phyloP scores from a whole-genome alignment of 2,888 invertebrate species.

The Caenorhabditis imperialis region DNA sequence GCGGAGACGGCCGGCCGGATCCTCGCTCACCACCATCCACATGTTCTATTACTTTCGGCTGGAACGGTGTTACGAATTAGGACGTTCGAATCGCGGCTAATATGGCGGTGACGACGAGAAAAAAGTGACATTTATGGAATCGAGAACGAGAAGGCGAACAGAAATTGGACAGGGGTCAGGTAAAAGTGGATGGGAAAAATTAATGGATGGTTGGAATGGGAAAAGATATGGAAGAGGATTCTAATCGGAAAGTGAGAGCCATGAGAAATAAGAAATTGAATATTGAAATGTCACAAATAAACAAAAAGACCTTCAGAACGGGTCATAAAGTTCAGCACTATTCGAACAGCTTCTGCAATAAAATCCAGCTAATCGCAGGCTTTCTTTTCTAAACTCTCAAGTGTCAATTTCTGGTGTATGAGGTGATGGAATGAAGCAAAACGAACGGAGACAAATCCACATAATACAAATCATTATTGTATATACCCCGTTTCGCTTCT shows the following conservation, averaged over 20 bases:
- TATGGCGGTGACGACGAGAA: conserved; percentile 8
- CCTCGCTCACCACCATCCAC: conserved; percentile 68
- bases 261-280: conserved; percentile 1
- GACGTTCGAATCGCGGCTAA: conserved; percentile 12
- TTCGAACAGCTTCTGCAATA: too few relatives aligned
- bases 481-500: conserved; percentile 48
- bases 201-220: too few relatives aligned
- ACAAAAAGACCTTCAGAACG: not conserved
- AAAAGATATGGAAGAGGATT: too few relatives aligned
- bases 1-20: conserved; percentile 61
- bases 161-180: too few relatives aligned
- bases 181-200: too few relatives aligned
- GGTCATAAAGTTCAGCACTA: not conserved
- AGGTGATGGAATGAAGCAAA: too few relatives aligned
- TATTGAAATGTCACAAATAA: conserved; percentile 1
- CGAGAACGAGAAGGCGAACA: conserved; percentile 17
- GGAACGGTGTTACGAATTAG: conserved; percentile 30
- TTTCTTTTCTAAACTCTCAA: not conserved
- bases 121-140: conserved; percentile 40
- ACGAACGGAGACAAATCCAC: conserved; percentile 15
- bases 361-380: not conserved
- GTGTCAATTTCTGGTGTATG: conserved; percentile 1
- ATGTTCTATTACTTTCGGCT: conserved; percentile 34
- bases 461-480: conserved; percentile 48
- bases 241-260: conserved; percentile 7